Conservation (phyloP, 2,888 invertebrate genomes). For the Hypselothyrea guttata region DNA sequence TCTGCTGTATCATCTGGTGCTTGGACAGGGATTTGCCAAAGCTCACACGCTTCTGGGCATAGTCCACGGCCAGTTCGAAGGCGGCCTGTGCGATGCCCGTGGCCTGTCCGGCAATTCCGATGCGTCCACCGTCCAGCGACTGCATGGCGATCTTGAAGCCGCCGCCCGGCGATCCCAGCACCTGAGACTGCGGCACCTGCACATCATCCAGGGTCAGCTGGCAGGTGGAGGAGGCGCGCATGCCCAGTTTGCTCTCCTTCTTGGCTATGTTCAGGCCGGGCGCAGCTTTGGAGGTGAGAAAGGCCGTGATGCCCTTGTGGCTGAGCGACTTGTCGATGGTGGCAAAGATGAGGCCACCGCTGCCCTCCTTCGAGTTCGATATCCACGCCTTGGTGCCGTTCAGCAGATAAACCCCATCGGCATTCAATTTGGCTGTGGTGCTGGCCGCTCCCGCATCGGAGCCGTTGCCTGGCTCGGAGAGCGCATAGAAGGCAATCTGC, state of each 20-base stretch:
- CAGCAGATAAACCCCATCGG: constrained; percentile 86
- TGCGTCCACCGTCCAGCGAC: constrained; percentile 93
- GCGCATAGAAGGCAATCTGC: constrained; percentile 94
- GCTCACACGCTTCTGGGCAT: constrained; percentile 92
- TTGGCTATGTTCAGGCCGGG: constrained; percentile 92
- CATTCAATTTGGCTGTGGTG: constrained; percentile 87
- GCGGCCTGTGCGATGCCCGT: constrained; percentile 96
- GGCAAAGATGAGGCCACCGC: constrained; percentile 91
- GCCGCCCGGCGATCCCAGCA: constrained; percentile 91
- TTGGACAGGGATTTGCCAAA: constrained; percentile 93
- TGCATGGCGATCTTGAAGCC: constrained; percentile 98
- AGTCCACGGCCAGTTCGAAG: constrained; percentile 93
- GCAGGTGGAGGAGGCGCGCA: constrained; percentile 91
- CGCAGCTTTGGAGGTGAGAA: constrained; percentile 91
- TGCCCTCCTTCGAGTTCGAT: constrained; percentile 93
- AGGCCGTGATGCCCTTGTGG: constrained; percentile 91
- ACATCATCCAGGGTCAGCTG: constrained; percentile 96
- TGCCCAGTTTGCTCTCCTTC: constrained; percentile 95
- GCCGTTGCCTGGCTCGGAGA: constrained; percentile 96
- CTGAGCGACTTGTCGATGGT: constrained; percentile 91
- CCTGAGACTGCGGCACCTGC: constrained; percentile 88
- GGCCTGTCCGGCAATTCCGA: constrained; percentile 95
- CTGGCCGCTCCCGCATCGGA: constrained; percentile 97
- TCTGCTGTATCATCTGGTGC: constrained; percentile 94
- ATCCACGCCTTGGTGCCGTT: constrained; percentile 98